Evolutionary conservation across 2,113 vertebrate species (phyloP).

Genomic region (Tursiops truncatus): DNA sequence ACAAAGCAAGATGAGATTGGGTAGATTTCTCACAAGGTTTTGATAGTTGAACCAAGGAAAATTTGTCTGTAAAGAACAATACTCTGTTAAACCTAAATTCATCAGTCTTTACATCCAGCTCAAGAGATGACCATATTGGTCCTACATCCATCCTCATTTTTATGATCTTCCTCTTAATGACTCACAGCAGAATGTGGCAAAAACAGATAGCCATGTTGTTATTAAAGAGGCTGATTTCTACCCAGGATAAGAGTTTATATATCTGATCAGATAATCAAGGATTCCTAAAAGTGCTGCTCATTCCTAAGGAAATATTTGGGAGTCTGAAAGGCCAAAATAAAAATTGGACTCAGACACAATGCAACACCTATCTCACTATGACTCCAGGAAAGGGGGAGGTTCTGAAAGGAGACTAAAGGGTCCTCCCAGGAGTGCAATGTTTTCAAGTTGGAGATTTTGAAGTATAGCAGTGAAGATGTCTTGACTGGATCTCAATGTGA

Average conservation of each 20-base stretch:
- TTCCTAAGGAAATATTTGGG: neutral
- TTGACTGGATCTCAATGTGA: neutral
- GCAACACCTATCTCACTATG: neutral
- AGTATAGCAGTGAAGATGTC: neutral
- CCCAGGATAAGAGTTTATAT: neutral
- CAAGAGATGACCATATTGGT: neutral
- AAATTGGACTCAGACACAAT: neutral
- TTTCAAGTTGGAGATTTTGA: neutral
- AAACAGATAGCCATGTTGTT: neutral
- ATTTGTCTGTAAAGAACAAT: neutral
- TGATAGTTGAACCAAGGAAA: neutral
- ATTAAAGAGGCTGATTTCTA: neutral
- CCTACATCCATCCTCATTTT: neutral
- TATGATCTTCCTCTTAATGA: neutral
- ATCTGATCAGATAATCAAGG: neutral
- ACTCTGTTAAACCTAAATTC: neutral
- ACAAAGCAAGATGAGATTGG: neutral
- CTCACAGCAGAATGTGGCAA: neutral
- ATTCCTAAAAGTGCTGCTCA: neutral
- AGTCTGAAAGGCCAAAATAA: neutral
- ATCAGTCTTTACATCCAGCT: neutral
- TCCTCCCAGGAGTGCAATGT: neutral
- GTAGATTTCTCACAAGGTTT: neutral
- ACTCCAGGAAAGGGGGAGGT: rapidly evolving
- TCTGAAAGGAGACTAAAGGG: neutral